Evolutionary conservation across 2,113 vertebrate genomes (phyloP).

Genomic region (Gymnocephalus cernua): DNA sequence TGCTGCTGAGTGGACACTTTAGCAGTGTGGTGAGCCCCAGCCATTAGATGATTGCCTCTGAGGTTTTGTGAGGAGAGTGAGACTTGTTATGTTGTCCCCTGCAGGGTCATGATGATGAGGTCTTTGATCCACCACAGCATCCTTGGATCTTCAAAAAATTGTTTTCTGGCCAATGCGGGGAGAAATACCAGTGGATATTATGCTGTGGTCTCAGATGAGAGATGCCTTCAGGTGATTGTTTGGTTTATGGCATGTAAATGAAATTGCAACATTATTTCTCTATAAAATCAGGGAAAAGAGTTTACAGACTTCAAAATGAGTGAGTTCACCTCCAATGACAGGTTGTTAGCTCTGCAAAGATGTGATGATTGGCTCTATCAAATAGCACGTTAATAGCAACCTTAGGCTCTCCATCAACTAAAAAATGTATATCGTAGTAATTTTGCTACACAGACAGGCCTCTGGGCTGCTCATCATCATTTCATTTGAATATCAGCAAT

Average conservation of each 20-base stretch:
- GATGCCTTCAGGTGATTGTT: slow-evolving; percentile 14
- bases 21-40: slow-evolving; percentile 36
- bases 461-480: slow-evolving; percentile 21
- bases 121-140: slow-evolving; percentile 44
- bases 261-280: slow-evolving; percentile 24
- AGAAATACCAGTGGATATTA: neutral
- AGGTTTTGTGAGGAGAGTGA: slow-evolving; percentile 55
- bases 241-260: slow-evolving; percentile 22
- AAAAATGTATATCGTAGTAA: slow-evolving; percentile 8
- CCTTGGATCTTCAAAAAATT: slow-evolving; percentile 9
- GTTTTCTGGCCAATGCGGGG: neutral
- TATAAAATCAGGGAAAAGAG: neutral
- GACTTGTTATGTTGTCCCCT: slow-evolving; percentile 51
- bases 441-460: slow-evolving; percentile 1
- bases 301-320: neutral
- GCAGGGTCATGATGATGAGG: slow-evolving; percentile 22
- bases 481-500: slow-evolving; percentile 38
- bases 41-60: slow-evolving; percentile 79
- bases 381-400: slow-evolving; percentile 2
- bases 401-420: neutral
- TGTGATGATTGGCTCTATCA: slow-evolving; percentile 9
- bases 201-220: neutral
- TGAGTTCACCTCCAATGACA: slow-evolving; percentile 23
- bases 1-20: slow-evolving; percentile 78
- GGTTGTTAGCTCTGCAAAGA: slow-evolving; percentile 16